Percentiles rank a stretch among this genome's conserved stretches.
These are phyloP conservation scores for Enteromius radiatus DNA, from an alignment of 2,797 vertebrate species.

Conservation along the genomic window DNA sequence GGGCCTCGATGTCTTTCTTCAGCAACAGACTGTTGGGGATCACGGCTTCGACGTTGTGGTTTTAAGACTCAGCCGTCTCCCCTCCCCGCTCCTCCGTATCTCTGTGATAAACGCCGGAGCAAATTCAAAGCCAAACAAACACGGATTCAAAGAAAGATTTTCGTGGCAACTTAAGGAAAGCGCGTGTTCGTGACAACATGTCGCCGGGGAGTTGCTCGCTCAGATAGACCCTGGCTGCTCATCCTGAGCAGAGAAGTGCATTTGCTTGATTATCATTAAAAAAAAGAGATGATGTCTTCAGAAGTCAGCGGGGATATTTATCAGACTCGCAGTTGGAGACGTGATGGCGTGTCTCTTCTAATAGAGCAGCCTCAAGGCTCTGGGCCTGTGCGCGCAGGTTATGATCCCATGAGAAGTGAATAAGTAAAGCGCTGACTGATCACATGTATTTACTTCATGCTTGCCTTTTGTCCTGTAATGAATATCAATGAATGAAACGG, in stretches of 20 bases:
- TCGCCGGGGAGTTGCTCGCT: constrained; percentile 48
- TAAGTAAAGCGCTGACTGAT: constrained; percentile 34
- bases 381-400: constrained; percentile 40
- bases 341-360: constrained; percentile 46
- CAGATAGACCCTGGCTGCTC: constrained; percentile 39
- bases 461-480: constrained; percentile 23
- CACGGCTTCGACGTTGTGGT: constrained; percentile 36
- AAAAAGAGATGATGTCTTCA: constrained; percentile 48
- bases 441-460: constrained; percentile 38
- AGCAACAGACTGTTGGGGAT: constrained; percentile 59
- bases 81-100: constrained; percentile 38
- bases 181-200: constrained; percentile 48
- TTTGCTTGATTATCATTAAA: constrained; percentile 48
- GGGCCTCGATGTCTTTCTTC: constrained; percentile 57
- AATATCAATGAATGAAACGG: constrained; percentile 31
- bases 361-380: constrained; percentile 33
- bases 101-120: constrained; percentile 57
- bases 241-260: constrained; percentile 37
- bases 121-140: constrained; percentile 63
- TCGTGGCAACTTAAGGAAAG: constrained; percentile 55
- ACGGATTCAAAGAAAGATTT: constrained; percentile 58
- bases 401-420: constrained; percentile 42
- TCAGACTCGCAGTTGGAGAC: constrained; percentile 28
- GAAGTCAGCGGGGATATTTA: constrained; percentile 51
- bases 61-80: constrained; percentile 35